Conservation (phyloP, 2,888 invertebrate species). For the Lasioglossum malachurum region DNA sequence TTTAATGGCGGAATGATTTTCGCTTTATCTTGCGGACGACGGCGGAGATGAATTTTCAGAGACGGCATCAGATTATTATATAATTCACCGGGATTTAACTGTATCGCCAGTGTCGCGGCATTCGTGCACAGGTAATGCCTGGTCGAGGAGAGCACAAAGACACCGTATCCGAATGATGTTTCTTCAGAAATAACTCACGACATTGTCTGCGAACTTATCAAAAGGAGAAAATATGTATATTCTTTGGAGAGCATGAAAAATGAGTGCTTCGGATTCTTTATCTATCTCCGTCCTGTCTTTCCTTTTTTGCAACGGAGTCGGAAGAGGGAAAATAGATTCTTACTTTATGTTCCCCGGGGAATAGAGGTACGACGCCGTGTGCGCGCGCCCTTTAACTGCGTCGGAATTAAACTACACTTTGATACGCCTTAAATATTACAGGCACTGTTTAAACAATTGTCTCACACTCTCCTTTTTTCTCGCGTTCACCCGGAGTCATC, state of each 20-base stretch:
- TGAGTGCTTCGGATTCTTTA: not conserved
- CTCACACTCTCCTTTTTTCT: not conserved
- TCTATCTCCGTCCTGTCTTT: not conserved
- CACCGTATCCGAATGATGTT: not conserved
- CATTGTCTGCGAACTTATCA: not conserved
- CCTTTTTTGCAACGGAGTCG: not conserved
- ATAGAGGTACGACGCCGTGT: not conserved
- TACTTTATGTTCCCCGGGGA: not conserved
- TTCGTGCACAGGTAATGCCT: not conserved
- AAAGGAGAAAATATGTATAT: not conserved
- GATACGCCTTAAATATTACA: not conserved
- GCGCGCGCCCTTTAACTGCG: not conserved
- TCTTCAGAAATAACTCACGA: not conserved
- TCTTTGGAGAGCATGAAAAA: slow-evolving; percentile 2
- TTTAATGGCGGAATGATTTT: slow-evolving; percentile 37
- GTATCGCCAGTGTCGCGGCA: not conserved
- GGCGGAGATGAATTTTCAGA: not conserved
- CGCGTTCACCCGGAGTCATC: not conserved
- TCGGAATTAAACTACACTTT: not conserved
- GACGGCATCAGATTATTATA: not conserved
- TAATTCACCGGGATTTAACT: slow-evolving; percentile 6
- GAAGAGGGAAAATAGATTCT: not conserved
- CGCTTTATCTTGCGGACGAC: not conserved
- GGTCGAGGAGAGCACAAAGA: not conserved
- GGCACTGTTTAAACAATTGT: not conserved